A percentile compares a stretch with the other conserved stretches of the same genome.
phyloP scores from a whole-genome alignment of 2,797 vertebrate genomes.

The Crax fasciolata region DNA sequence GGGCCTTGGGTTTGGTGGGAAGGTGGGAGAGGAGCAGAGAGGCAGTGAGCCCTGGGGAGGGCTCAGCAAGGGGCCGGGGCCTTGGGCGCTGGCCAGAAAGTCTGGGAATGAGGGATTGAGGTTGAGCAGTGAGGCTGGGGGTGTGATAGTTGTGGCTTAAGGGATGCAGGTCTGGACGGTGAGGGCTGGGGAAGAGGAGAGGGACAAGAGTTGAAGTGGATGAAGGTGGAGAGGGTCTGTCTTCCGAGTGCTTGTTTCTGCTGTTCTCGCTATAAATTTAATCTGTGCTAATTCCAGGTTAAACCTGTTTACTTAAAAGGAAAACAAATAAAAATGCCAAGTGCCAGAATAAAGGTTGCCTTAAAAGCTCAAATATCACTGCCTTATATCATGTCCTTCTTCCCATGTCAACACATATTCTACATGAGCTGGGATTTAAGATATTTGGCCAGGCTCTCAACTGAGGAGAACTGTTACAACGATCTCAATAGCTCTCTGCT shows the following conservation, averaged over 20 bases:
- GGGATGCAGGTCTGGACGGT: fast-evolving
- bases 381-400: conserved; percentile 29
- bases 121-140: conserved; percentile 42
- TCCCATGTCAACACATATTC: neutral
- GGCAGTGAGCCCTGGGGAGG: fast-evolving
- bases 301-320: neutral
- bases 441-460: neutral
- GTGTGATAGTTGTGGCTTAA: neutral
- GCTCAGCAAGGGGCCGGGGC: fast-evolving
- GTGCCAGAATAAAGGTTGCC: conserved; percentile 45
- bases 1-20: neutral
- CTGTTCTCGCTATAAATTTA: neutral
- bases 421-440: neutral
- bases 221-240: neutral
- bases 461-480: neutral
- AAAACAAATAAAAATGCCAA: conserved; percentile 39
- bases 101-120: neutral
- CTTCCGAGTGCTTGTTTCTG: neutral
- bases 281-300: neutral
- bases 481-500: neutral
- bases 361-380: neutral
- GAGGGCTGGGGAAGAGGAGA: neutral
- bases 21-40: neutral
- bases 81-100: neutral
- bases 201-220: neutral